Base-by-base conservation (phyloP, 64 coral and sea anemone species). In the Dendrophyllia cribrosa region DNA sequence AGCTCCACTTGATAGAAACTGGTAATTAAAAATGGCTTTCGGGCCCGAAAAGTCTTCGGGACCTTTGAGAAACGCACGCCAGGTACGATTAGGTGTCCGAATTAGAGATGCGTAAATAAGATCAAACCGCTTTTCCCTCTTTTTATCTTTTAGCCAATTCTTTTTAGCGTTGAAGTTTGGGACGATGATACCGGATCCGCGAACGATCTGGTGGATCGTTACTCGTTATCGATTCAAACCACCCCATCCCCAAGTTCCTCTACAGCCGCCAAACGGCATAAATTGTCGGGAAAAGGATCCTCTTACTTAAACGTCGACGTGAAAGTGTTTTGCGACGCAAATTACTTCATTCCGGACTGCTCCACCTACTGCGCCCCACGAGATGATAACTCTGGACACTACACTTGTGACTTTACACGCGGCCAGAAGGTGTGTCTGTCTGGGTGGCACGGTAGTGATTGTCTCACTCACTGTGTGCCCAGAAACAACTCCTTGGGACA, bases 151-250 rank as follows among this genome's bases (percentile, higher is more conserved):
- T 13, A 90, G 88, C 63, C 75, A 9, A 23, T 90, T 44, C 43
- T 70, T n/a, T 81, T 90, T 44, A 86, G 61, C 60, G 81, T 76
- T 7, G 45, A 86, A 50, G 79, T 92, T 34, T 92, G 90, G 90
- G 80, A 92, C 69, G 70, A 56, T 14, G 90, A 92, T 72, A 51
- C n/a, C 16, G 22, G 19, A 1, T 58, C 34, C 3, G 79, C 53
- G 15, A 62, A 85, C 15, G 90, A 92, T 52, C 21, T 92, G 5
- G 71, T 86, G 9, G 90, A 92, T 34, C 58, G n/a, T 26, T 92
- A 92, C 81, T 85, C 70, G 11, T 84, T 90, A 51, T 9, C 51
- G 20, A 90, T 80, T 43, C 50, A 55, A 66, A 65, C 52, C 43
- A 81, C 48, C 24, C 76, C 88, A 5, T 90, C 76, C 70, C 8